These are phyloP conservation scores for Daktulosphaira vitifoliae DNA, from an alignment of 1,140 invertebrate genomes.

Conservation along the genomic window DNA sequence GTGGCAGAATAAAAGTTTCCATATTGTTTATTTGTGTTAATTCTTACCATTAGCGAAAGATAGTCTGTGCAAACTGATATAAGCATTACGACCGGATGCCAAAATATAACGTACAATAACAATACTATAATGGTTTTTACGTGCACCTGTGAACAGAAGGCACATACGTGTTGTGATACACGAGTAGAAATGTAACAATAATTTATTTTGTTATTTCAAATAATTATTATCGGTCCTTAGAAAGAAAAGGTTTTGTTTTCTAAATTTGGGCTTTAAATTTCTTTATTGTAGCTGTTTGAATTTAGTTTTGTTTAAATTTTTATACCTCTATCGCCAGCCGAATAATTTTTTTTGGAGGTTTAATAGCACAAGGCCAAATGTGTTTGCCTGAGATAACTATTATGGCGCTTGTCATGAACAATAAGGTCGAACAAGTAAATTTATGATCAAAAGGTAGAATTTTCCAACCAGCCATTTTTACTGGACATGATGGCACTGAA, in stretches of 20 bases:
- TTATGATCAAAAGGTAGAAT: slow-evolving; percentile 8
- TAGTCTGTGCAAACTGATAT: background rate
- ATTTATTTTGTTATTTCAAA: too few species aligned
- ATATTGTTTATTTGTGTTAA: background rate
- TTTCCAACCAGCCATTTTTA: background rate
- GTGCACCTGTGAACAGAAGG: too few species aligned
- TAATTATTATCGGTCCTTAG: too few species aligned
- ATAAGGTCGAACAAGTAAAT: background rate
- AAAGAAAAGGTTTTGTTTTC: too few species aligned
- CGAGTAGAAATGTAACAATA: too few species aligned
- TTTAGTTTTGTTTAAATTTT: background rate
- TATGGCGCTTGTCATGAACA: background rate
- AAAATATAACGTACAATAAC: slow-evolving; percentile 1
- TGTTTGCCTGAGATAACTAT: background rate
- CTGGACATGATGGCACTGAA: background rate
- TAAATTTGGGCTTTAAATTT: too few species aligned
- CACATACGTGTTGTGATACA: too few species aligned
- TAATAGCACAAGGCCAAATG: slow-evolving; percentile 1
- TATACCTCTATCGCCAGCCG: background rate
- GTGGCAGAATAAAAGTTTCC: too few species aligned
- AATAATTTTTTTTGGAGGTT: background rate
- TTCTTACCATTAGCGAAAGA: background rate
- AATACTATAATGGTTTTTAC: background rate
- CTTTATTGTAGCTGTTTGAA: too few species aligned
- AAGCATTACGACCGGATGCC: slow-evolving; percentile 10